Percentiles rank a stretch among this genome's conserved stretches.
phyloP scores from a whole-genome alignment of 2,797 vertebrate genomes.

The Babyrousa celebensis region DNA sequence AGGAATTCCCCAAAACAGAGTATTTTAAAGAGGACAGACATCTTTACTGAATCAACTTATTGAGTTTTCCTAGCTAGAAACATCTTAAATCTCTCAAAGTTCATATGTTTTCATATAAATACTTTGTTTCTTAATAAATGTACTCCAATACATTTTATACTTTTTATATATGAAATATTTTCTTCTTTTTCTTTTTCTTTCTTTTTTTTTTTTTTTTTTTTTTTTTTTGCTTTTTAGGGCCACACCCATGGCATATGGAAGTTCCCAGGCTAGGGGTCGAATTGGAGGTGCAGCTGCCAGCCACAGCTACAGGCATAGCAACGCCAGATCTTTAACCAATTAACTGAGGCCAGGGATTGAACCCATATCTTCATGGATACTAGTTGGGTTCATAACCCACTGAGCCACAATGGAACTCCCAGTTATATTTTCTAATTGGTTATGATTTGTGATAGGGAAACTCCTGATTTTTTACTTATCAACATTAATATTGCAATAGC shows the following conservation, averaged over 20 bases:
- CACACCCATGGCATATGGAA: too few relatives aligned
- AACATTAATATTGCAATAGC: background rate
- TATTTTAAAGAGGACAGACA: conserved; percentile 41
- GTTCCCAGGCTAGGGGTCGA: too few relatives aligned
- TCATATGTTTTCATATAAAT: conserved; percentile 36
- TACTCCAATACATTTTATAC: conserved; percentile 30
- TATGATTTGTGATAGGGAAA: conserved; percentile 33
- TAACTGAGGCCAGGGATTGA: too few relatives aligned
- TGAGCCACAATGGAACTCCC: too few relatives aligned
- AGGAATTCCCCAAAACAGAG: background rate
- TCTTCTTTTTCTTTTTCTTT: background rate
- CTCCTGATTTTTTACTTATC: conserved; percentile 6
- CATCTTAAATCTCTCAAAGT: conserved; percentile 32
- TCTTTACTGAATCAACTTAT: background rate
- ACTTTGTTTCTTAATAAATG: conserved; percentile 31
- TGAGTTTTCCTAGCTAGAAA: conserved; percentile 13
- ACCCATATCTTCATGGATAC: too few relatives aligned
- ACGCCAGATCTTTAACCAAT: too few relatives aligned
- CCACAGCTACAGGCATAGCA: too few relatives aligned
- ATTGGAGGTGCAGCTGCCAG: too few relatives aligned
- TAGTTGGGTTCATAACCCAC: too few relatives aligned
- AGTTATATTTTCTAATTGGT: conserved; percentile 46
- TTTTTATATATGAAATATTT: conserved; percentile 37
- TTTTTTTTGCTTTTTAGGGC: too few relatives aligned
- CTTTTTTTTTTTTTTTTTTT: too few relatives aligned